A percentile compares a stretch with the other conserved stretches of the same genome.
These are phyloP conservation scores for Cyprinodon variegatus DNA, from an alignment of 2,113 vertebrate genomes.

Conservation along the genomic window DNA sequence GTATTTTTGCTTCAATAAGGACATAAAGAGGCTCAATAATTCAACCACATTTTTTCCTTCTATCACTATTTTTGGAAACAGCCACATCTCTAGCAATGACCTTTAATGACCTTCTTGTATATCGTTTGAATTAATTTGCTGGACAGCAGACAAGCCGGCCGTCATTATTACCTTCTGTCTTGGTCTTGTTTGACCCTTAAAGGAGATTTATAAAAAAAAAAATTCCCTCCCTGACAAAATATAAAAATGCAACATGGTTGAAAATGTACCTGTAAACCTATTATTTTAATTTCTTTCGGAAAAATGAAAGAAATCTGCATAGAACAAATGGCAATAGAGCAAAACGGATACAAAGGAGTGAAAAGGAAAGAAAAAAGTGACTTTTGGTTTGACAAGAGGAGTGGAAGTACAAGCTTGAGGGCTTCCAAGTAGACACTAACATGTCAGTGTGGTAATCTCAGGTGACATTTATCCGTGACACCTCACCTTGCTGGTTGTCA, in stretches of 20 bases:
- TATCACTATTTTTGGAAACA: no score
- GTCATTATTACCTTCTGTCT: no score
- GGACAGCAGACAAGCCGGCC: no score
- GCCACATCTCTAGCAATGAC: no score
- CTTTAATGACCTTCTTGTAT: no score
- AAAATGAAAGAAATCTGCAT: conserved; percentile 21
- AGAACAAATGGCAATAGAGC: conserved; percentile 8
- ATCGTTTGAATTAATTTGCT: no score
- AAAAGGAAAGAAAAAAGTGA: neutral
- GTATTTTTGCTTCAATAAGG: no score
- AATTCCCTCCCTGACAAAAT: neutral
- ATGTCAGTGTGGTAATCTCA: conserved; percentile 37
- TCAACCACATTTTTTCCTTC: no score
- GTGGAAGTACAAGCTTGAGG: conserved; percentile 22
- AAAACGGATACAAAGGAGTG: neutral
- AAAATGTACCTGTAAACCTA: neutral
- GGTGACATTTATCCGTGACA: conserved; percentile 56
- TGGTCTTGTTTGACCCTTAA: no score
- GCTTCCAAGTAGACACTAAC: conserved; percentile 27
- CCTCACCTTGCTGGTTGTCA: conserved; percentile 37
- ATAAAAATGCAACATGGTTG: neutral
- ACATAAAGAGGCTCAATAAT: no score
- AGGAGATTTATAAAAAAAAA: no score
- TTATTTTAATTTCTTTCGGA: neutral
- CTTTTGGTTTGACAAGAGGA: conserved; percentile 22